Evolutionary conservation across 2,888 invertebrate genomes (phyloP).

Genomic region (Embidobia sp.): DNA sequence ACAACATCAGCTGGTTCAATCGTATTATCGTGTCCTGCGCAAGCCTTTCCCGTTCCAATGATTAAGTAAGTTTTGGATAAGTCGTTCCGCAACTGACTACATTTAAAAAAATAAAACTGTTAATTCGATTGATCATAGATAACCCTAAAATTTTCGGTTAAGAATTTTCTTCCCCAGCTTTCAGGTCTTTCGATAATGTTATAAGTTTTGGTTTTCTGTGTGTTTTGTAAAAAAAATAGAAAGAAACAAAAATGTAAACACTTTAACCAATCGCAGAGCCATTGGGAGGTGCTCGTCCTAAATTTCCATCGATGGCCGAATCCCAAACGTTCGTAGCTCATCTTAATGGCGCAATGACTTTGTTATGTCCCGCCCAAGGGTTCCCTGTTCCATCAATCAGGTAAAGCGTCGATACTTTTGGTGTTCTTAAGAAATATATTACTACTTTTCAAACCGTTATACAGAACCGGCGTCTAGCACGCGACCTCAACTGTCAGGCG

Average conservation of each 20-base stretch:
- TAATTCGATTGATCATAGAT: too few species aligned
- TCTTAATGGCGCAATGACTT: slow-evolving; percentile 80
- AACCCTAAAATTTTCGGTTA: too few species aligned
- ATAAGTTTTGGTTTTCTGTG: too few species aligned
- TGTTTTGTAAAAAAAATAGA: too few species aligned
- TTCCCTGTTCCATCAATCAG: slow-evolving; percentile 83
- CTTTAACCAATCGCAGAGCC: slow-evolving; percentile 81
- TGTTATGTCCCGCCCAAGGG: slow-evolving; percentile 83
- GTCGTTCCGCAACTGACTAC: background rate
- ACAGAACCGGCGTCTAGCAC: slow-evolving; percentile 84
- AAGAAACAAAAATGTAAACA: too few species aligned
- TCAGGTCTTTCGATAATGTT: slow-evolving; percentile 67
- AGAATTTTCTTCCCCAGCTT: slow-evolving; percentile 69
- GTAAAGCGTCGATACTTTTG: slow-evolving; percentile 71
- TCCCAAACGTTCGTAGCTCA: slow-evolving; percentile 79
- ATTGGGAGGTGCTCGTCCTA: slow-evolving; percentile 84
- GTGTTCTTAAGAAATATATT: too few species aligned
- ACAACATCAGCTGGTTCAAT: slow-evolving; percentile 78
- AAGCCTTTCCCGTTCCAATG: slow-evolving; percentile 88
- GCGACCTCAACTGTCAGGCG: slow-evolving; percentile 83
- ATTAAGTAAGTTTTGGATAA: slow-evolving; percentile 84
- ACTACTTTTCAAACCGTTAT: too few species aligned
- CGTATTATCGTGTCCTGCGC: slow-evolving; percentile 88
- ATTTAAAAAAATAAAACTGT: slow-evolving; percentile 28
- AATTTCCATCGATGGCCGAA: slow-evolving; percentile 84